Base-by-base conservation (phyloP, 2,888 invertebrate species). In the Cremastinae sp. region DNA sequence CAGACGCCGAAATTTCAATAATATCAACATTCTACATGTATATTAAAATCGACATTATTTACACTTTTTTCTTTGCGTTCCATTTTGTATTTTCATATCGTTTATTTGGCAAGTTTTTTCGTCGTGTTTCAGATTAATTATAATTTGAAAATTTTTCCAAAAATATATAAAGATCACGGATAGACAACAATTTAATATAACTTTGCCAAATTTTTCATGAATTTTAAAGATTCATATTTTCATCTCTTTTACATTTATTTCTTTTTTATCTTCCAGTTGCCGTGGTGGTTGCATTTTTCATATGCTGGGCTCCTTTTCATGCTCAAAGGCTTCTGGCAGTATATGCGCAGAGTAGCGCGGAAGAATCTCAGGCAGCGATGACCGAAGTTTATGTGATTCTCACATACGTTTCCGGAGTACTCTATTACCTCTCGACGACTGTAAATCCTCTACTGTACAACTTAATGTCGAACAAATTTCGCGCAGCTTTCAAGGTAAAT, bases 291-390 rank as follows among this genome's bases (percentile, higher is more conserved):
- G 95, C 96, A 5, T 92, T 88, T 90, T 95, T 95, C 90, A 92
- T 96, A 74, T 97, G 96, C 89, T 96, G 96, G 96, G 96, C 96
- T 3, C 98, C 98, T 0, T 98, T 97, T 90, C 97, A 98, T 90
- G 95, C 96, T 9, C 98, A 98, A 89, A 91, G 98, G 62, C 91
- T 98, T 43, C 92, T 97, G 86, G 96, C 96, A 0, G 94, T 96
- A 72, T 96, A 96, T 84, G 92, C 92, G 81, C 91, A 92, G 82
- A 94, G 91, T 55, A 91, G 91, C 83, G 90, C 88, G 58, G 85
- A 91, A 80, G 90, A 91, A 59, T 91, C 91, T 0, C 90, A 91
- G 22, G 90, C 90, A 35, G 90, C 90, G 1, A 90, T 93, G 78
- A 89, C 90, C 16, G 84, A 84, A 3, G 85, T 90, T 2, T 92